These are phyloP conservation scores for Parnassius glacialis DNA, from an alignment of 2,888 invertebrate species.

Conservation along the genomic window DNA sequence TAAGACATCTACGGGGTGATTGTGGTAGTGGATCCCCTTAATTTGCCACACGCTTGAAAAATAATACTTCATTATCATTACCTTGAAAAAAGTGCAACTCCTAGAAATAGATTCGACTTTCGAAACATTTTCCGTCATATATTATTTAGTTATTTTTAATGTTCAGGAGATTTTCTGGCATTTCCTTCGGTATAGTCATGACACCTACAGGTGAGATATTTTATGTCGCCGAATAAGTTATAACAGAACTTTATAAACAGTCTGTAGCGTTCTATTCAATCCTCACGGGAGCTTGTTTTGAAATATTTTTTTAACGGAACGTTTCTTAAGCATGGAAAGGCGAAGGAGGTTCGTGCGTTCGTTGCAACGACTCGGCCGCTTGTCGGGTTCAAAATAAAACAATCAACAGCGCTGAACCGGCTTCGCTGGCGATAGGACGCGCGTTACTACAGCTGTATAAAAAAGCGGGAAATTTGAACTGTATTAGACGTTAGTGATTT, in stretches of 20 bases:
- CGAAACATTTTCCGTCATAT: no score
- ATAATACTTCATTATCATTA: no score
- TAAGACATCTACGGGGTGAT: no score
- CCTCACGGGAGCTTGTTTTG: conserved; percentile 26
- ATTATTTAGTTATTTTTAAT: no score
- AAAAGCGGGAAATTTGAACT: conserved; percentile 61
- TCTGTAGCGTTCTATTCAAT: conserved; percentile 7
- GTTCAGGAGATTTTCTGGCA: no score
- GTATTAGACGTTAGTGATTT: background rate
- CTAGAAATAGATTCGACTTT: no score
- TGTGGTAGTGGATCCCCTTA: no score
- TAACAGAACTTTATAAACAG: background rate
- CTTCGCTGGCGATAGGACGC: conserved; percentile 68
- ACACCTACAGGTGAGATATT: no score
- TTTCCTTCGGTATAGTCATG: no score
- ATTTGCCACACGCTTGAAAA: no score
- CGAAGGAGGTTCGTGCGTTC: conserved; percentile 31
- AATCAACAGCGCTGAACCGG: conserved; percentile 68
- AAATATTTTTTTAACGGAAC: conserved; percentile 36
- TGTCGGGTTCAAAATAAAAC: conserved; percentile 68
- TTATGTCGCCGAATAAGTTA: no score
- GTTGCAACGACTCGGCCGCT: conserved; percentile 36
- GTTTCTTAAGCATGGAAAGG: conserved; percentile 33
- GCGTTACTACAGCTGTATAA: conserved; percentile 35
- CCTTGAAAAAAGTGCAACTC: no score